A percentile compares a stretch with the other conserved stretches of the same genome.
These are phyloP conservation scores for Brienomyrus longianalis DNA, from an alignment of 2,113 vertebrate genomes.

Conservation along the genomic window DNA sequence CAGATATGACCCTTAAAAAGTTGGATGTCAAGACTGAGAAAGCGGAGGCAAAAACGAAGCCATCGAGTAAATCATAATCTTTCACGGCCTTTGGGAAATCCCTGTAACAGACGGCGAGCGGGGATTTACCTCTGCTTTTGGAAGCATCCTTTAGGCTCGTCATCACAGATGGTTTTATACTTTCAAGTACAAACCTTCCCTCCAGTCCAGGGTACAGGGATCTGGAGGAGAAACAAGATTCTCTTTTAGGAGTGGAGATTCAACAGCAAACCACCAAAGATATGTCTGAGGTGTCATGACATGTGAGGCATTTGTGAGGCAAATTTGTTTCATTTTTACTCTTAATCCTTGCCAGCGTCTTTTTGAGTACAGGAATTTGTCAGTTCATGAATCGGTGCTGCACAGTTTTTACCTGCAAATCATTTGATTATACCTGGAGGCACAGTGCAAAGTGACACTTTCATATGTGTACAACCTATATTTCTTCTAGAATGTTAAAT, in stretches of 20 bases:
- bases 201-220: slow-evolving; percentile 90
- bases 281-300: too few species aligned
- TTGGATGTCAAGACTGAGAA: background rate
- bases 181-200: slow-evolving; percentile 78
- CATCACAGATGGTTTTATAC: slow-evolving; percentile 74
- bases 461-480: background rate
- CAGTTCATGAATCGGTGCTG: background rate
- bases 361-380: background rate
- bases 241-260: background rate
- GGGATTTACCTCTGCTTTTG: slow-evolving; percentile 80
- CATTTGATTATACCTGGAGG: background rate
- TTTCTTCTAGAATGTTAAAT: background rate
- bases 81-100: too few species aligned
- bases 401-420: background rate
- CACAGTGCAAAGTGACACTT: background rate
- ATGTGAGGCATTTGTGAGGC: background rate
- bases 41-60: background rate
- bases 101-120: background rate
- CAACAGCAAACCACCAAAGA: background rate
- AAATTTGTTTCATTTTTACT: background rate
- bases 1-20: background rate
- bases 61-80: background rate
- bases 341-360: background rate
- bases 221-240: slow-evolving; percentile 47
- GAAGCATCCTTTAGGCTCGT: slow-evolving; percentile 82